Conservation (phyloP, 1,140 invertebrate genomes). For the Lasioglossum baleicum region DNA sequence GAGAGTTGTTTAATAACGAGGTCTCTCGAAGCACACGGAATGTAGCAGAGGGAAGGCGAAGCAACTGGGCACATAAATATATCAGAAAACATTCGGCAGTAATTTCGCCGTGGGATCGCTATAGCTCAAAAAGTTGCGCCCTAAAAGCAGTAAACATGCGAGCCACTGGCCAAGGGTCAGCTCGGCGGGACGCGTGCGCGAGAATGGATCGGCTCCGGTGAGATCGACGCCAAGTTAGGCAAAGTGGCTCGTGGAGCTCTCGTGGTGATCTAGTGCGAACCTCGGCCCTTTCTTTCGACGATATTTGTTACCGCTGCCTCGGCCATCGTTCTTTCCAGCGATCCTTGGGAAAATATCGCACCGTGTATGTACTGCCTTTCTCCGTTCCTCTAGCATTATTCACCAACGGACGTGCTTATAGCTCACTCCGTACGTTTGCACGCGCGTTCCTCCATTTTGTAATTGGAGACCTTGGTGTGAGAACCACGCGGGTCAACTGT, state of each 20-base stretch:
- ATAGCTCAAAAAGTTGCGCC: slow-evolving; percentile 14
- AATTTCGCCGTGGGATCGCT: neutral
- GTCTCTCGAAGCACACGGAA: too few species aligned
- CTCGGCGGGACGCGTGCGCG: neutral
- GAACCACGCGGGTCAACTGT: too few species aligned
- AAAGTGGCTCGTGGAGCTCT: neutral
- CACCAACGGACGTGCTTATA: too few species aligned
- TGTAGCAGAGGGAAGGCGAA: neutral
- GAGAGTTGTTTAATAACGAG: too few species aligned
- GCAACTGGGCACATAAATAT: slow-evolving; percentile 2
- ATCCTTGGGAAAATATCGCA: neutral
- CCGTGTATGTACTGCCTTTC: neutral
- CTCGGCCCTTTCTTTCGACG: neutral
- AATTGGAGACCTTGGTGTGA: too few species aligned
- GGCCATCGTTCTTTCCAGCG: neutral
- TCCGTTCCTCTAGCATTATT: neutral
- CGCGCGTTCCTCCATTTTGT: too few species aligned
- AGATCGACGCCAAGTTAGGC: slow-evolving; percentile 21
- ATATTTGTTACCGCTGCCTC: slow-evolving; percentile 1
- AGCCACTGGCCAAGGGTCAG: slow-evolving; percentile 11
- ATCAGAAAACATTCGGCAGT: neutral
- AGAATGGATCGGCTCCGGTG: slow-evolving; percentile 3
- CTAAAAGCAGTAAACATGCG: slow-evolving; percentile 6
- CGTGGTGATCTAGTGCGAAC: slow-evolving; percentile 3
- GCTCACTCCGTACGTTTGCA: too few species aligned